Evolutionary conservation across 2,888 invertebrate genomes (phyloP), one percentile per base, ranked within the genome.

Genomic region (Labia minor): DNA sequence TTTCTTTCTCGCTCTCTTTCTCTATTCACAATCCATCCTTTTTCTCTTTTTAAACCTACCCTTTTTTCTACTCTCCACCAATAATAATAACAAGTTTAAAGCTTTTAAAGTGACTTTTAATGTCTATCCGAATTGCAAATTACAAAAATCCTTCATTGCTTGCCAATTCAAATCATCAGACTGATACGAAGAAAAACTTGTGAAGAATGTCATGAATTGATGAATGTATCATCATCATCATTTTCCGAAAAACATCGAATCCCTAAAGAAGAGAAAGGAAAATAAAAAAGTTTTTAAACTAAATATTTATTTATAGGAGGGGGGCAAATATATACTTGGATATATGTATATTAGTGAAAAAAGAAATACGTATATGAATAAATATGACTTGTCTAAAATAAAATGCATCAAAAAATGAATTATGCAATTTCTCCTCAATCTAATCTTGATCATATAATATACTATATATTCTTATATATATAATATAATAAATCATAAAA

Each of bases 71-170:
- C n/a, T n/a, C n/a, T 11, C 49, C 3, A 49, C 49, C 14, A n/a
- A 11, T 16, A 49, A 49, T 49, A 49, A 49, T 49, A 49, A 49
- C 49, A 49, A 49, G 49, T 16, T 49, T 16, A 49, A 49, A 49
- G 49, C 49, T 49, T 49, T 49, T 49, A 49, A 49, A 49, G 49
- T 49, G 49, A 49, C 49, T 49, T 49, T 49, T 49, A 49, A 49
- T 49, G 49, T 49, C 16, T 49, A 49, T 49, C 49, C 49, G 49
- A 49, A 49, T 49, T 49, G 49, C 49, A 49, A 49, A 49, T 49
- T 49, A 6, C 26, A 4, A 16, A 49, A 49, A 49, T 49, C 49
- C 49, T 49, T 49, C 49, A 49, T 49, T 49, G 49, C 49, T 49
- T 49, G 14, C 49, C 49, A 49, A n/a, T 49, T 49, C 49, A 49